Evolutionary conservation across 2,113 vertebrate species (phyloP).

Genomic region (Spermophilus dauricus): DNA sequence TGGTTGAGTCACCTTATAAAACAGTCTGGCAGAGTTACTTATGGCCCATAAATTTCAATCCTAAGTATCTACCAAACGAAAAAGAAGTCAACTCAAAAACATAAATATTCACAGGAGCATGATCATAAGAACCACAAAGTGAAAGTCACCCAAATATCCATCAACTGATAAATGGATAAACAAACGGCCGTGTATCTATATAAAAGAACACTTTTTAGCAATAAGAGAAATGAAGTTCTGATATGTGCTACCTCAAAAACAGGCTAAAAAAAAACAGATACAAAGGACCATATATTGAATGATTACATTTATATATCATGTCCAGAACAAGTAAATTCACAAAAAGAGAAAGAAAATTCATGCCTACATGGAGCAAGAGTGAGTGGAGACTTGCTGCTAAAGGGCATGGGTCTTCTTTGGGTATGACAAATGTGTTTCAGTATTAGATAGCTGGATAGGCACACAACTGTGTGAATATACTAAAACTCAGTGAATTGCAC

Average conservation of each 20-base stretch:
- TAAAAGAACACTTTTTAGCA: not conserved
- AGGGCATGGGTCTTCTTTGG: not conserved
- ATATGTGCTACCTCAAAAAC: not conserved
- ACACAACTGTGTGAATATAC: not conserved
- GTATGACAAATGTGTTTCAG: not conserved
- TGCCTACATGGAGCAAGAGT: not conserved
- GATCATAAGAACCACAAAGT: not conserved
- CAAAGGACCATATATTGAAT: not conserved
- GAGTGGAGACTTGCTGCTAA: not conserved
- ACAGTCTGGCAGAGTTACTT: not conserved
- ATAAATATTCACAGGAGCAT: not conserved
- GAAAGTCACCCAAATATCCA: not conserved
- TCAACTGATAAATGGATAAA: not conserved
- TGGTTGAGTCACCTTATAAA: not conserved
- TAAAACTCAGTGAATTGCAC: not conserved
- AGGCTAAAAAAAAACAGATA: not conserved
- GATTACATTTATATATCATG: not conserved
- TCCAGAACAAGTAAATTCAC: not conserved
- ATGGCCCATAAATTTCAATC: not conserved
- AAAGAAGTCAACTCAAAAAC: not conserved
- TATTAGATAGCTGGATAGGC: not conserved
- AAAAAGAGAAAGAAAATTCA: not conserved
- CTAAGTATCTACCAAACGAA: not conserved
- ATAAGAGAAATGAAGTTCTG: conserved; percentile 45
- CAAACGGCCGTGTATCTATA: too few relatives aligned